phyloP scores from a whole-genome alignment of 2,113 vertebrate species.

The Istiophorus platypterus region DNA sequence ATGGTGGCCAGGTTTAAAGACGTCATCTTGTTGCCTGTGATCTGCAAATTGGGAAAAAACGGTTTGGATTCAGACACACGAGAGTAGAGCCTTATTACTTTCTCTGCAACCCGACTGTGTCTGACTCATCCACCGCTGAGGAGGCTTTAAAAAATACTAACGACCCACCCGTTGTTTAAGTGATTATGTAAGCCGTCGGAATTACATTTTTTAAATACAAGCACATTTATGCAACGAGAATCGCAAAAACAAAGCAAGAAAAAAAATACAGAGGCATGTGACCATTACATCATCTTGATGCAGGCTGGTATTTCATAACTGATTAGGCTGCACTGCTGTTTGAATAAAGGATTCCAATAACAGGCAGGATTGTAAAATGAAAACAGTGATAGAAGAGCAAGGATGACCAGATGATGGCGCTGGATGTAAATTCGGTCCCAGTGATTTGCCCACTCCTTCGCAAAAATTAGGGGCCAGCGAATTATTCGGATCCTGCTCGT shows the following conservation, averaged over 20 bases:
- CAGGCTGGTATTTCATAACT: background rate
- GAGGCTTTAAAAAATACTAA: too few species aligned
- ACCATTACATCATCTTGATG: background rate
- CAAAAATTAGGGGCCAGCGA: background rate
- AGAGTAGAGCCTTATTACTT: background rate
- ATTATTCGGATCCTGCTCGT: background rate
- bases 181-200: too few species aligned
- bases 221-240: too few species aligned
- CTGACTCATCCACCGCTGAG: background rate
- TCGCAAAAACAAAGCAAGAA: too few species aligned
- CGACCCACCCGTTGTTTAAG: too few species aligned
- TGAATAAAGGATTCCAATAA: too few species aligned
- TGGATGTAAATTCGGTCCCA: background rate
- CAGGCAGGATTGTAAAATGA: too few species aligned
- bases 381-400: background rate
- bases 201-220: background rate
- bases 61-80: background rate
- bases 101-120: too few species aligned
- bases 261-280: background rate
- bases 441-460: background rate
- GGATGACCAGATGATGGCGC: background rate
- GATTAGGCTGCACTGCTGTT: too few species aligned
- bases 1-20: slow-evolving; percentile 95
- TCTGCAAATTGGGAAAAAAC: slow-evolving; percentile 71
- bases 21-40: slow-evolving; percentile 97